phyloP scores from a whole-genome alignment of 2,113 vertebrate genomes.

The Anas platyrhynchos region DNA sequence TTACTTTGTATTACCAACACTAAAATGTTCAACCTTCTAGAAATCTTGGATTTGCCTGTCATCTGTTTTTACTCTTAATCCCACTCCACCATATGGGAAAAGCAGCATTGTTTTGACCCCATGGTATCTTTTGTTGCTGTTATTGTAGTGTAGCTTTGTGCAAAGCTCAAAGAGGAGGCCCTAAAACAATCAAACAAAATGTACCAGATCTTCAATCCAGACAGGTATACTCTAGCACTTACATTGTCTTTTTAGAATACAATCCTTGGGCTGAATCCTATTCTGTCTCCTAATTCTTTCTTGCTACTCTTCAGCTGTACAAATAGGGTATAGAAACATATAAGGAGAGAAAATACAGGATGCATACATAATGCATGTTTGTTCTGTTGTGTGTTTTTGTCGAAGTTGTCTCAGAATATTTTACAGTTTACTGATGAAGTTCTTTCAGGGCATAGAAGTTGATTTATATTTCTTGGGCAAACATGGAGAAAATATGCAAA shows the following conservation, averaged over 20 bases:
- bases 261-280: neutral
- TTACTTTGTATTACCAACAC: neutral
- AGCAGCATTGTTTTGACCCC: neutral
- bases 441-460: neutral
- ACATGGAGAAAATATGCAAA: neutral
- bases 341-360: neutral
- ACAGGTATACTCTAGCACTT: neutral
- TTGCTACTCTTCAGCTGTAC: neutral
- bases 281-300: neutral
- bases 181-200: neutral
- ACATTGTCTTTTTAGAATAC: neutral
- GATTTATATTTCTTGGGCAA: neutral
- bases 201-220: neutral
- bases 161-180: neutral
- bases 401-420: neutral
- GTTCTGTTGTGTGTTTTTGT: neutral
- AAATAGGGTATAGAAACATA: neutral
- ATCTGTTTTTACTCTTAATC: neutral
- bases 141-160: neutral
- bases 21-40: neutral
- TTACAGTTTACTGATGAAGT: neutral
- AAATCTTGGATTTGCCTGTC: neutral
- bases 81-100: neutral
- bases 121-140: neutral
- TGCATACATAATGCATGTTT: neutral